Conservation (phyloP, 2,797 vertebrate genomes). For the Muscicapa comitata region DNA sequence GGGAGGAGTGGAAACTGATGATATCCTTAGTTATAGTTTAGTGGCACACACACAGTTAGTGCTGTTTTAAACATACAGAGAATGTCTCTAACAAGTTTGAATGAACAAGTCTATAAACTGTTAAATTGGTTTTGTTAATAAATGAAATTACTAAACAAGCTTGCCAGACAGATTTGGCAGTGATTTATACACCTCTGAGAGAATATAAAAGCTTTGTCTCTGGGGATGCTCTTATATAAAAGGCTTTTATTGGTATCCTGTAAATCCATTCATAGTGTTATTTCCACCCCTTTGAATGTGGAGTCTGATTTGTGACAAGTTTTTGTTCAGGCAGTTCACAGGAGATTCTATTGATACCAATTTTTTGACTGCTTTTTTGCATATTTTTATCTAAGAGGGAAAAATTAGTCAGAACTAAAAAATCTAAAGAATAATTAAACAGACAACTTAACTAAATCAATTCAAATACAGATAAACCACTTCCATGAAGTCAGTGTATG, state of each 20-base stretch:
- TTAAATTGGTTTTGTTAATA: conserved; percentile 47
- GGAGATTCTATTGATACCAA: not conserved
- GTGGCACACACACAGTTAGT: not conserved
- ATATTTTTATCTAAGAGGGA: not conserved
- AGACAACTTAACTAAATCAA: not conserved
- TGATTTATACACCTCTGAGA: conserved; percentile 49
- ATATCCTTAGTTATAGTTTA: not conserved
- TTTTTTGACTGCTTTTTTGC: not conserved
- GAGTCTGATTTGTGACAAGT: not conserved
- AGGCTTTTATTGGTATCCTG: not conserved
- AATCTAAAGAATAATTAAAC: not conserved
- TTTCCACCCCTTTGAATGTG: not conserved
- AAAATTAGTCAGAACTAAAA: not conserved
- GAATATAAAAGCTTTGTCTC: conserved; percentile 6
- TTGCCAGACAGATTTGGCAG: not conserved
- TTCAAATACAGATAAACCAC: not conserved
- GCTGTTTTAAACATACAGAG: not conserved
- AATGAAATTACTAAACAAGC: conserved; percentile 41
- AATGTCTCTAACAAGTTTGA: not conserved
- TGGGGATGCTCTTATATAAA: conserved; percentile 18
- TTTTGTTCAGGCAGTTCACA: not conserved
- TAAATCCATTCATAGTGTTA: not conserved
- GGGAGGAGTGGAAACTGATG: not conserved
- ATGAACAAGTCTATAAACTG: conserved; percentile 15
- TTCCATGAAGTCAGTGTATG: not conserved